A percentile compares a stretch with the other conserved stretches of the same genome.
Evolutionary conservation across 2,797 vertebrate genomes (phyloP).

Genomic region (Pampus argenteus): DNA sequence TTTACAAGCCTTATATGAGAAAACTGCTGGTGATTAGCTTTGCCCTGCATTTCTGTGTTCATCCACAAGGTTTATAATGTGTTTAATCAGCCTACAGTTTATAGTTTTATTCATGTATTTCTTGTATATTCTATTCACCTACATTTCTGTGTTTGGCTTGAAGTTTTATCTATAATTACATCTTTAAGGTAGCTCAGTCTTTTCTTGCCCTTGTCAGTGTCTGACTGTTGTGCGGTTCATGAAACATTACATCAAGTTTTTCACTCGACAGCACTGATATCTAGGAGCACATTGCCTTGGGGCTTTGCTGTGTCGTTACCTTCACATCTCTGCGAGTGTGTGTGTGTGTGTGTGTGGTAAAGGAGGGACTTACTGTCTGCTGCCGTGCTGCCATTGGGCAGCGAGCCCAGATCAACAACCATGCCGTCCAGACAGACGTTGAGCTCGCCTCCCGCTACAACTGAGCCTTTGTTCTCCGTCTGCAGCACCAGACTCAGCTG

Average conservation of each 20-base stretch:
- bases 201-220: background rate
- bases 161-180: background rate
- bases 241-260: background rate
- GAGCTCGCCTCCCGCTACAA: slow-evolving; percentile 95
- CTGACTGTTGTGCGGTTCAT: background rate
- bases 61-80: background rate
- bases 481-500: slow-evolving; percentile 95
- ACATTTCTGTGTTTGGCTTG: too few species aligned
- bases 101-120: background rate
- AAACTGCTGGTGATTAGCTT: background rate
- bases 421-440: slow-evolving; percentile 95
- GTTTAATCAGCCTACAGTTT: background rate
- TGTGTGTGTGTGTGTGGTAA: slow-evolving; percentile 40
- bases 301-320: slow-evolving; percentile 25
- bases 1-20: background rate
- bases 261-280: background rate
- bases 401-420: slow-evolving; percentile 91
- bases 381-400: slow-evolving; percentile 90
- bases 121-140: background rate
- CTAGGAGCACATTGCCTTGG: slow-evolving; percentile 1
- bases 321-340: slow-evolving; percentile 4
- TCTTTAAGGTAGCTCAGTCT: background rate
- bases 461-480: slow-evolving; percentile 94
- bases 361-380: slow-evolving; percentile 91
- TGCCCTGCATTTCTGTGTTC: background rate